phyloP scores from a whole-genome alignment of 2,113 vertebrate species.

The Equus quagga region DNA sequence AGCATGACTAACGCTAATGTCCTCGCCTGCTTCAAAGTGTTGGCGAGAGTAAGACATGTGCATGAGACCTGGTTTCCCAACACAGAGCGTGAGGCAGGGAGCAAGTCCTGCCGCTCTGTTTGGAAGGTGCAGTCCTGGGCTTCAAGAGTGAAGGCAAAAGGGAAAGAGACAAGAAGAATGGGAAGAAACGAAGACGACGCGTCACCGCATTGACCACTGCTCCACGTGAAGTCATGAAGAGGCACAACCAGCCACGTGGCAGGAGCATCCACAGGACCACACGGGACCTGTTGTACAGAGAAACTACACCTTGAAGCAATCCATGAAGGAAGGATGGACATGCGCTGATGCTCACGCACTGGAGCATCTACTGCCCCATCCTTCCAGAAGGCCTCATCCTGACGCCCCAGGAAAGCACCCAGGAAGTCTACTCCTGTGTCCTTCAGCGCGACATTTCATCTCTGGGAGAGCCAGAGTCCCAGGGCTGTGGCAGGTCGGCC shows the following conservation, averaged over 20 bases:
- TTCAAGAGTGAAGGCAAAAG: not conserved
- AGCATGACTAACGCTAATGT: not conserved
- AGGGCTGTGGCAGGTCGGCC: not conserved
- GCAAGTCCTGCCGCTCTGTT: not conserved
- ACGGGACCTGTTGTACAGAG: not conserved
- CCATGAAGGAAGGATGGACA: not conserved
- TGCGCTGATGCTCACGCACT: not conserved
- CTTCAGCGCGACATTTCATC: not conserved
- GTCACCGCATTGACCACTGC: not conserved
- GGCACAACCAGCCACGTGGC: not conserved
- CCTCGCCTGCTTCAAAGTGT: not conserved
- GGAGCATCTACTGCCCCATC: not conserved
- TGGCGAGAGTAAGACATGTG: not conserved
- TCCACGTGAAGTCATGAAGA: not conserved
- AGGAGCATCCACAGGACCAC: not conserved
- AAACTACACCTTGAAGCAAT: not conserved
- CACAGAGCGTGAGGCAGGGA: constrained; percentile 5
- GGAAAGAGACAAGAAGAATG: not conserved
- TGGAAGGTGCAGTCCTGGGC: not conserved
- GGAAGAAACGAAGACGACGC: not conserved
- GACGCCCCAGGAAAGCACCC: not conserved
- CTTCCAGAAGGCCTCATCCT: not conserved
- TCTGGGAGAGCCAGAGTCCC: not conserved
- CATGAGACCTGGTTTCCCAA: not conserved
- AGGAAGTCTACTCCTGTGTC: not conserved